Percentiles rank a stretch among this genome's conserved stretches.
These are phyloP conservation scores for Ormyrus thymus DNA, from an alignment of 2,888 invertebrate species.

Conservation along the genomic window DNA sequence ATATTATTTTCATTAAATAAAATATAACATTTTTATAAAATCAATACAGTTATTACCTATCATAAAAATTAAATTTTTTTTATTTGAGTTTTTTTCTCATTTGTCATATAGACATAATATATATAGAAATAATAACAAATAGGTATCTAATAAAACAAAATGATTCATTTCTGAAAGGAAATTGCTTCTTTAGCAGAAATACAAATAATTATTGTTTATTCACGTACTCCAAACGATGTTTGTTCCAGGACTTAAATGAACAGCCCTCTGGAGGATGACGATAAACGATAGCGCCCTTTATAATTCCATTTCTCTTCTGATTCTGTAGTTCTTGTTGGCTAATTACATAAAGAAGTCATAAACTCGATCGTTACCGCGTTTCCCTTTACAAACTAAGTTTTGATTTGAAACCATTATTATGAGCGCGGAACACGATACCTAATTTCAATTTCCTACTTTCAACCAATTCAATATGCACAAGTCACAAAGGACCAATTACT, in stretches of 20 bases:
- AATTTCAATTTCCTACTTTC: slow-evolving; percentile 12
- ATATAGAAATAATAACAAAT: no score
- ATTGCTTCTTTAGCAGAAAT: no score
- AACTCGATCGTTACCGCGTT: background rate
- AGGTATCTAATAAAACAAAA: no score
- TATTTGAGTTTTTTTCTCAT: background rate
- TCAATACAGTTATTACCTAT: no score
- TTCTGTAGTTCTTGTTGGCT: background rate
- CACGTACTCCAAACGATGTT: no score
- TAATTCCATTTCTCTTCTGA: background rate
- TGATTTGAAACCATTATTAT: background rate
- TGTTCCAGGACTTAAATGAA: no score
- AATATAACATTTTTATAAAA: no score
- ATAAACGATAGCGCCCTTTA: background rate
- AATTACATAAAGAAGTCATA: background rate
- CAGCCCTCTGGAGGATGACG: background rate
- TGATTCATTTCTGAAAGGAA: no score
- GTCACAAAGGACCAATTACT: slow-evolving; percentile 13
- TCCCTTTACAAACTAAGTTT: background rate
- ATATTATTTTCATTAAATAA: no score
- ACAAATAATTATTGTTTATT: no score
- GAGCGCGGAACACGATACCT: slow-evolving; percentile 1
- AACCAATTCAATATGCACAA: background rate
- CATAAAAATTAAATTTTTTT: no score
- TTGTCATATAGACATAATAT: no score